Conservation (phyloP, 92 coral and sea anemone genomes). For the Heteractis magnifica region DNA sequence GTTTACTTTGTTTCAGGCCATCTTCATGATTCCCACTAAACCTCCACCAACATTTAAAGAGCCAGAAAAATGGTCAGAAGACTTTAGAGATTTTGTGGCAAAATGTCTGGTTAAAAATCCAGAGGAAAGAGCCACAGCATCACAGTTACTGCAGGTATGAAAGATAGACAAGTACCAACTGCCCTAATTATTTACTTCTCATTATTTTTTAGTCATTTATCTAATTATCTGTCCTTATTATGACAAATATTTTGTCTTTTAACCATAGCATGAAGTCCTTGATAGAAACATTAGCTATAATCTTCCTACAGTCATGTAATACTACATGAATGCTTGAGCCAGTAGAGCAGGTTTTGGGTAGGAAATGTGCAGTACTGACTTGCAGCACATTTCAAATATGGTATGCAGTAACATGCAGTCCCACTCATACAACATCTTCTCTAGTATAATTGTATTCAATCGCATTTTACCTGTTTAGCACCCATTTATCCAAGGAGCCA, state of each 20-base stretch:
- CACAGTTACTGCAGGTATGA: slow-evolving; percentile 75
- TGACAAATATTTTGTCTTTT: too few species aligned
- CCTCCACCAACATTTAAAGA: slow-evolving; percentile 92
- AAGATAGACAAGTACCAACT: not conserved
- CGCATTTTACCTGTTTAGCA: slow-evolving; percentile 62
- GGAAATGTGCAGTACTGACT: not conserved
- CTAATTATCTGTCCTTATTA: not conserved
- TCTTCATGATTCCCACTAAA: slow-evolving; percentile 96
- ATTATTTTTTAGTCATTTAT: not conserved
- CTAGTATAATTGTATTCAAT: not conserved
- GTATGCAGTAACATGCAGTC: too few species aligned
- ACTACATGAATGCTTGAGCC: too few species aligned
- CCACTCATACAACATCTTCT: too few species aligned
- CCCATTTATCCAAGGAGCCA: slow-evolving; percentile 77
- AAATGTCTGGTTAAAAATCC: slow-evolving; percentile 93
- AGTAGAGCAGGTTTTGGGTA: not conserved
- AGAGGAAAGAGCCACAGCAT: slow-evolving; percentile 87
- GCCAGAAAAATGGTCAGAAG: slow-evolving; percentile 79
- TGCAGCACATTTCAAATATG: not conserved
- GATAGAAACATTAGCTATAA: too few species aligned
- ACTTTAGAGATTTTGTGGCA: slow-evolving; percentile 81
- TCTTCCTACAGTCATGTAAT: too few species aligned
- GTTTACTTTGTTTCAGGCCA: slow-evolving; percentile 59
- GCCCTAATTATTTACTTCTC: not conserved
- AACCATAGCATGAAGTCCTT: too few species aligned